Evolutionary conservation across 1,140 invertebrate genomes (phyloP), one percentile per base, ranked within the genome.

Genomic region (Berghia stephanieae): DNA sequence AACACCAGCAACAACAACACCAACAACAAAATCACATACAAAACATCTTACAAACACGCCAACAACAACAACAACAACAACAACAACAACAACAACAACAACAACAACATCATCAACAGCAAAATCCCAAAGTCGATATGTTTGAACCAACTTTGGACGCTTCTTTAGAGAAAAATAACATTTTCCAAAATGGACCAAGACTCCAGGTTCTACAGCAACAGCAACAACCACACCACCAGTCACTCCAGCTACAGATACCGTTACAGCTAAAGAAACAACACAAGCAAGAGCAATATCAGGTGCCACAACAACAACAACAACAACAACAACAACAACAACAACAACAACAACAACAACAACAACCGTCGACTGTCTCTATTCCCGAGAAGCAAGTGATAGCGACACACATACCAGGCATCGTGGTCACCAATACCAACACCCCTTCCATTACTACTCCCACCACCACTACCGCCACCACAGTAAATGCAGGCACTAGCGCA

Each of bases 261-360:
- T 21, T 16, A 10, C 57, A 13, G 27, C 8, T n/a, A 10, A 16
- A 63, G 57, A 10, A 8, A 27, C 38, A 43, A 31, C 34, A 44
- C 42, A 70, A 42, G 2, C n/a, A 42, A 24, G 40, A 49, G 27
- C 68, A 70, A 43, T 43, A 70, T 10, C 42, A 70, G n/a, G 46
- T 24, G 27, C 38, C 16, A 31, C 38, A 70, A 13, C 38, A 70
- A 27, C 40, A 46, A 8, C 68, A n/a, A 34, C 68, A 44, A 24
- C 68, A 44, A 24, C 68, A 46, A n/a, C 3, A 42, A 24, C n/a
- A 5, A 2, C 38, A 70, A 46, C 46, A 1, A 36, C 68, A 70
- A 3, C 68, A 70, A n/a, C 68, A 10, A 3, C 31, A 57, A 74
- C 73, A 63, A 42, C 40, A 66, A 31, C 73, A 75, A 46, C 55